Evolutionary conservation across 2,797 vertebrate genomes (phyloP), one percentile per base, ranked within the genome.

Genomic region (Sebastolobus alascanus): DNA sequence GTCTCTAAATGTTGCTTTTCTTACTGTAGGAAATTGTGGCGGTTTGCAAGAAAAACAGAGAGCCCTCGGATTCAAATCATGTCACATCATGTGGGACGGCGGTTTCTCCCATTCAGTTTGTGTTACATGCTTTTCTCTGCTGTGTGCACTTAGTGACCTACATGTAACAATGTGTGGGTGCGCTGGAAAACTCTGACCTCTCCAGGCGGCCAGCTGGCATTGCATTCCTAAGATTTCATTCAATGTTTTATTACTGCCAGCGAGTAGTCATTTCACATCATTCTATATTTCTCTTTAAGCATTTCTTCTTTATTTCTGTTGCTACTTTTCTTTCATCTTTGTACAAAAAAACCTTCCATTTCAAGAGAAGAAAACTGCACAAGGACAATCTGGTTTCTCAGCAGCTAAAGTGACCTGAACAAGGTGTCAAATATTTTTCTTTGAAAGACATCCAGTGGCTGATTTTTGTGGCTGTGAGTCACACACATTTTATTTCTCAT

Each of bases 21-120:
- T 75, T 56, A 77, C 67, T 73, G 77, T 69, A 71, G 87, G 73
- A 89, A 93, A 89, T 89, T 70, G 22, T 77, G 22, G 79, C 1
- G 79, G 90, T 83, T 86, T 73, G 79, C 65, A 79, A 77, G 87
- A 87, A 88, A 88, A 88, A 84, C 37, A 60, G 13, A 65, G 76
- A 72, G 16, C 33, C 13, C 69, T 75, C 16, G n/a, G 78, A 89
- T 91, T 90, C 73, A 87, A 86, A 91, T 82, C 76, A 67, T 80
- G 88, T 79, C 79, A 5, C 84, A 87, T 84, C 60, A 80, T 78
- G 74, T 72, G 75, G 83, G 43, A 11, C 8, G 11, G 75, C 33
- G 72, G 82, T 77, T 88, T 87, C 33, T 71, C 37, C 74, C 40
- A 13, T 65, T 84, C 63, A 63, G 54, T 79, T 71, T 38, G 50